phyloP scores from a whole-genome alignment of 2,888 invertebrate genomes.

The Acleris literana region DNA sequence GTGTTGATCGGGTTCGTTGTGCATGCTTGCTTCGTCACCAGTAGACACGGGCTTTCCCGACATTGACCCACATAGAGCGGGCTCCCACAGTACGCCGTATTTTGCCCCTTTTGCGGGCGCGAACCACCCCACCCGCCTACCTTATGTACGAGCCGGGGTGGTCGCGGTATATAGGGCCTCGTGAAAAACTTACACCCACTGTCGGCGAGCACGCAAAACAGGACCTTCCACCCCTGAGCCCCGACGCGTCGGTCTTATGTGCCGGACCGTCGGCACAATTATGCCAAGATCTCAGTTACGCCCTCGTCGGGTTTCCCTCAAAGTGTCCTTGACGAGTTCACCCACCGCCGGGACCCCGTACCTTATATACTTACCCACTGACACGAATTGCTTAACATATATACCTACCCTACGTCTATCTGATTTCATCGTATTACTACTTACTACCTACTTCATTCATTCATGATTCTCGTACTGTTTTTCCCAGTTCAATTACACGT shows the following conservation, averaged over 20 bases:
- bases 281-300: slow-evolving; percentile 61
- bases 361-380: slow-evolving; percentile 64
- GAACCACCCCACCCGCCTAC: slow-evolving; percentile 80
- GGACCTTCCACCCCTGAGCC: slow-evolving; percentile 77
- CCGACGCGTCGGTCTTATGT: slow-evolving; percentile 71
- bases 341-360: slow-evolving; percentile 56
- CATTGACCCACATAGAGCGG: slow-evolving; percentile 84
- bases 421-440: slow-evolving; percentile 45
- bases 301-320: slow-evolving; percentile 62
- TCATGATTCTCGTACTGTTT: slow-evolving; percentile 41
- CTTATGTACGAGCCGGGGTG: slow-evolving; percentile 82
- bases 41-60: slow-evolving; percentile 84
- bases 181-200: slow-evolving; percentile 83
- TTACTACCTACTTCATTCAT: slow-evolving; percentile 43
- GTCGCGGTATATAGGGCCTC: slow-evolving; percentile 83
- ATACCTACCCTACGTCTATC: slow-evolving; percentile 38
- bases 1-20: slow-evolving; percentile 83
- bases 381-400: slow-evolving; percentile 45
- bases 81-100: slow-evolving; percentile 84
- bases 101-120: slow-evolving; percentile 85
- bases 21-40: slow-evolving; percentile 81
- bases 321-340: slow-evolving; percentile 67
- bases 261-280: slow-evolving; percentile 60
- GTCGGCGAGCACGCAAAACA: slow-evolving; percentile 81
- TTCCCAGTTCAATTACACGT: slow-evolving; percentile 30